Base-by-base conservation (phyloP, 1,140 invertebrate species). In the Drosophila gunungcola region DNA sequence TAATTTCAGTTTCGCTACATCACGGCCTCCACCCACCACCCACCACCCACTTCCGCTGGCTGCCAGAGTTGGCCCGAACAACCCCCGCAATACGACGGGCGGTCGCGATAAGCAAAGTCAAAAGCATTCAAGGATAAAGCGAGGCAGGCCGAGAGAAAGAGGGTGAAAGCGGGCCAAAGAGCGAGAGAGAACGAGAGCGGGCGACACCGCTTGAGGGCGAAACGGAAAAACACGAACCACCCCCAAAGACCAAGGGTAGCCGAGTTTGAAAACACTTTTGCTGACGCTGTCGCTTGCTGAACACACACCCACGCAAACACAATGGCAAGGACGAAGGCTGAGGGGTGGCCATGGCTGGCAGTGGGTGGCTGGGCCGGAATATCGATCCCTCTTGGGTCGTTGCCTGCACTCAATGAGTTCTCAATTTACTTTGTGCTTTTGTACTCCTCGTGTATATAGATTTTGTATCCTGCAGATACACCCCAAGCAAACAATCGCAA, bases 331-430 rank as follows among this genome's bases (percentile, higher is more conserved):
- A 46, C 49, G 38, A 53, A 65, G 42, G 12, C 36, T 32, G 38
- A 43, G 16, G 45, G 3, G 13, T 34, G 27, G 36, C 27, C 3
- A 12, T 42, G 56, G 58, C 48, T 39, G 55, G 45, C 43, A 43
- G 54, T 32, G 36, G 49, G 12, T n/a, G 56, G 51, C 25, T 55
- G 58, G 58, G 75, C 34, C 53, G 69, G 51, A 91, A 91, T 91
- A 91, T 91, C 89, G 89, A 91, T 91, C 73, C 75, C 80, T 80
- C 80, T 83, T 90, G 82, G 82, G 88, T 91, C 80, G 83, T 91
- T 89, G 83, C 63, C 89, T 91, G 61, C 72, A 75, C 83, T 84
- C 77, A 91, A 89, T 89, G 80, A 89, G 70, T 89, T 79, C 86
- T 79, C 85, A 89, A 90, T 90, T 89, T 85, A 85, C 78, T 90